Evolutionary conservation across 2,113 vertebrate genomes (phyloP), one percentile per base, ranked within the genome.

Genomic region (Ptilonorhynchus violaceus): DNA sequence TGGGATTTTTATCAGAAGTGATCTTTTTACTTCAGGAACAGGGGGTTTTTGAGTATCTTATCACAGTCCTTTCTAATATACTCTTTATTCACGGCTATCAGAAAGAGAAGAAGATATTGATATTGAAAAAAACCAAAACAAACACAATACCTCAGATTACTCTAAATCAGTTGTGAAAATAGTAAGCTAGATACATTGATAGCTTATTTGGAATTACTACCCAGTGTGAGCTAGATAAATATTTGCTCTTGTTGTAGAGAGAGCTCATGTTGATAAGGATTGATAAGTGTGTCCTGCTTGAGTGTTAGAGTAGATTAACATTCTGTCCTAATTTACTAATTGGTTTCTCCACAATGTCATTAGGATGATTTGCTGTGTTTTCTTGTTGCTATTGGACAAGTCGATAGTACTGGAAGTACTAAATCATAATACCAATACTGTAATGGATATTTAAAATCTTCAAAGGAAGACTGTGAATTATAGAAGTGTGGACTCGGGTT

Each of bases 271-370:
- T 90, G 85, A 93, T 92, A 79, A 83, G 52, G 55, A 76, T 42
- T 95, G 92, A 96, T 94, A 96, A 92, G 31, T 52, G 6, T 50
- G 78, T 88, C 55, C 39, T 86, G 46, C 60, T 83, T 67, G 14
- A 73, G 58, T 16, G 1, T 95, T 92, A 92, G 33, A 69, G 63
- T 73, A 89, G 74, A 89, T 95, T 95, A 93, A 92, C 39, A 4
- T 69, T 85, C 46, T 90, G 42, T 83, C 70, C 70, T 92, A 82
- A 93, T 93, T 94, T 96, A 70, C 62, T 92, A 89, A 85, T 88
- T 93, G 59, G 59, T 88, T 96, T 95, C 59, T 93, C 16, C 55
- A 77, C 59, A 85, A 89, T 85, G 78, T 73, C 67, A 83, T 85
- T 96, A 93, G 27, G 14, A 67, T 85, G 46, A 92, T 93, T 93